Evolutionary conservation across 64 coral and sea anemone genomes (phyloP), one percentile per base, ranked within the genome.

Genomic region (Stichodactyla helianthus): DNA sequence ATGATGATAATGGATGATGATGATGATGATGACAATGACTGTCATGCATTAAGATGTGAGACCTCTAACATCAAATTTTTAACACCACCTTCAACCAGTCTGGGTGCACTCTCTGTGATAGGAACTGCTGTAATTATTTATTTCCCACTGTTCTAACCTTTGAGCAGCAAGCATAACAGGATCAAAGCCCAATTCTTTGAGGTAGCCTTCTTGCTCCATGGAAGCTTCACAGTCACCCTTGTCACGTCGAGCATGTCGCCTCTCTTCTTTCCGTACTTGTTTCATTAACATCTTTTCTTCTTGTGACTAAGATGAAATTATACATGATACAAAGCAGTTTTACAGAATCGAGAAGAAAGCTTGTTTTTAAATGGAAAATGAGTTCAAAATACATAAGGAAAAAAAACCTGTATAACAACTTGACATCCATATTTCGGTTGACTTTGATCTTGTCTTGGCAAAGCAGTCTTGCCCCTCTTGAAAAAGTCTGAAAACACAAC

Each of bases 131-230:
- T n/a, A n/a, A n/a, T n/a, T n/a, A n/a, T n/a, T n/a, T n/a, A 76
- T 76, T 76, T 31, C 8, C 35, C 18, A 58, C 14, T 16, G 4
- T 52, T 20, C 78, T 81, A 52, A 98, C 93, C 95, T 98, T 53
- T 98, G 93, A 65, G 82, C 51, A 77, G 81, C 91, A 90, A 98
- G 89, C 17, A 60, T 74, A 12, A 94, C 95, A 51, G 93, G 96
- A 91, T 98, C 93, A 93, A 98, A 98, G 9, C 96, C 96, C 51
- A 94, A 64, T 31, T 58, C 88, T 76, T 77, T 98, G 7, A 98
- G 88, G 71, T 98, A 98, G 16, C 85, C 65, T 83, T 98, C 96
- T 59, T 92, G 90, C 74, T 92, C 90, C 4, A 87, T 2, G 12
- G 87, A 87, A 20, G 92, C 85, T 1, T 92, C 96, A 51, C 90